phyloP scores from a whole-genome alignment of 2,113 vertebrate genomes.

The Cyphotilapia sp. region DNA sequence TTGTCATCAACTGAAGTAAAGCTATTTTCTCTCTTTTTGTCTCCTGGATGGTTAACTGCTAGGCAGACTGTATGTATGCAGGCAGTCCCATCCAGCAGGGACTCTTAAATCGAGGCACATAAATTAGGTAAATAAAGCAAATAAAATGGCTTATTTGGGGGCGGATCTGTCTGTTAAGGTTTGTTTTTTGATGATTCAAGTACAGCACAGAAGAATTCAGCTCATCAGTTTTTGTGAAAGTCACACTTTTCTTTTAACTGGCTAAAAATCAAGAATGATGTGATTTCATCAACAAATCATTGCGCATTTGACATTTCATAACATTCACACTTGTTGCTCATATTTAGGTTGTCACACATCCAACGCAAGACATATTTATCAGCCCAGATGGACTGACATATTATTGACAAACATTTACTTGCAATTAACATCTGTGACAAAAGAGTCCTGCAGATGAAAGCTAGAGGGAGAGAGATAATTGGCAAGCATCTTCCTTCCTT shows the following conservation, averaged over 20 bases:
- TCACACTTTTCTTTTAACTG: neutral
- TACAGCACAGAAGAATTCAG: neutral
- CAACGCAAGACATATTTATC: conserved; percentile 32
- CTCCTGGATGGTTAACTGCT: neutral
- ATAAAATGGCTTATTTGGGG: neutral
- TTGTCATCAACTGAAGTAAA: neutral
- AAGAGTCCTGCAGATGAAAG: conserved; percentile 40
- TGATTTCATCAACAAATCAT: neutral
- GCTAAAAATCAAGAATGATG: neutral
- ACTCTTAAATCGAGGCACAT: neutral
- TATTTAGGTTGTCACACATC: conserved; percentile 32
- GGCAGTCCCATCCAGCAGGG: neutral
- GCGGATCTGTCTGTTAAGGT: neutral
- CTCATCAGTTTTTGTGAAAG: neutral
- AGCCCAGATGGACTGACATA: conserved; percentile 23
- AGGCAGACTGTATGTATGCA: neutral
- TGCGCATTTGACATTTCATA: neutral
- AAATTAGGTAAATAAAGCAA: neutral
- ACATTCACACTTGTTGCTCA: neutral
- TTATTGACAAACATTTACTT: conserved; percentile 57
- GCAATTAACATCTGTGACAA: conserved; percentile 48
- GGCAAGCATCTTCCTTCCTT: neutral
- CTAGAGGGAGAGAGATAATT: conserved; percentile 27
- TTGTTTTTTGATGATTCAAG: neutral
- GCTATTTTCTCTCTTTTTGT: neutral